phyloP scores from a whole-genome alignment of 2,797 vertebrate species.

The Moxostoma hubbsi region DNA sequence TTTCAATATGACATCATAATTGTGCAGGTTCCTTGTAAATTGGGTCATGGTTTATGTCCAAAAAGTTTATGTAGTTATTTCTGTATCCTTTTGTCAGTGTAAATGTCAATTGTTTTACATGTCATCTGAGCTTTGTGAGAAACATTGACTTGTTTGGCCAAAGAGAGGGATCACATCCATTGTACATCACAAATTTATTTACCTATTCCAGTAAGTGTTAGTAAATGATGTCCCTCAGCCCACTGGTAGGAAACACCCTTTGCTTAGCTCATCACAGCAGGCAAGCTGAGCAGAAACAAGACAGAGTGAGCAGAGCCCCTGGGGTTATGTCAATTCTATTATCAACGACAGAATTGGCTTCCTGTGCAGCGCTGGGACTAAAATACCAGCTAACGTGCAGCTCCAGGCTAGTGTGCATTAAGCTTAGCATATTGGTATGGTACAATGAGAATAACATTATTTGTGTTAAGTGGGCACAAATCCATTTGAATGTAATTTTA shows the following conservation, averaged over 20 bases:
- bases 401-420: slow-evolving; percentile 5
- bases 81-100: neutral
- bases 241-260: slow-evolving; percentile 20
- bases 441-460: neutral
- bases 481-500: too few species aligned
- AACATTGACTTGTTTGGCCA: slow-evolving; percentile 12
- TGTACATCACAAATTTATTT: slow-evolving; percentile 46
- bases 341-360: slow-evolving; percentile 62
- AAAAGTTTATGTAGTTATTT: neutral
- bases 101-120: slow-evolving; percentile 14
- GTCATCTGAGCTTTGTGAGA: slow-evolving; percentile 17
- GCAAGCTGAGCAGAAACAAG: slow-evolving; percentile 42
- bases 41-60: too few species aligned
- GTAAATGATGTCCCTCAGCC: slow-evolving; percentile 52
- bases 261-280: slow-evolving; percentile 20
- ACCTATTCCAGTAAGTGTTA: slow-evolving; percentile 54
- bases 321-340: slow-evolving; percentile 60
- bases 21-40: too few species aligned
- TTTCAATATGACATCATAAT: too few species aligned
- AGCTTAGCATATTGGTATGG: slow-evolving; percentile 16
- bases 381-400: slow-evolving; percentile 40
- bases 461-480: neutral
- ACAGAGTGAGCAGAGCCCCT: slow-evolving; percentile 33
- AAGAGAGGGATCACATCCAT: neutral
- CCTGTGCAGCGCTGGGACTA: slow-evolving; percentile 46